phyloP scores from a whole-genome alignment of 2,888 invertebrate species.

The Diarsia mendica region DNA sequence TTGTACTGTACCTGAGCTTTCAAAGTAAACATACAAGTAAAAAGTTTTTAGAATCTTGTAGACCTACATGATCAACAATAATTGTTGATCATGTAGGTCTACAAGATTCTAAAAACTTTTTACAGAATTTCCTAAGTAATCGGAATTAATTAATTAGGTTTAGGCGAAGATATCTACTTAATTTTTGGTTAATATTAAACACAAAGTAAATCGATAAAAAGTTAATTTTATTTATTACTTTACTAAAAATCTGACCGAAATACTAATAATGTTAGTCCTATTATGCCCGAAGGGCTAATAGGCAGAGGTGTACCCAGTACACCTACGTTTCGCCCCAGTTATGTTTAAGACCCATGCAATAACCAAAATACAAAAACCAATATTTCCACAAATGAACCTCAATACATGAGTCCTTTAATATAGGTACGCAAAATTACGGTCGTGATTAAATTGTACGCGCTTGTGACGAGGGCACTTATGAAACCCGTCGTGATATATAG shows the following conservation, averaged over 20 bases:
- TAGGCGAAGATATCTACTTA: neutral
- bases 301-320: too few relatives aligned
- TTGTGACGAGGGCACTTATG: slow-evolving; percentile 48
- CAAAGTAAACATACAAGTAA: slow-evolving; percentile 6
- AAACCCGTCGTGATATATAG: slow-evolving; percentile 52
- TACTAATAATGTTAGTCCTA: too few relatives aligned
- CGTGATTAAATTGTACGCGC: slow-evolving; percentile 54
- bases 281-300: too few relatives aligned
- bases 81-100: neutral
- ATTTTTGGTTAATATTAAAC: neutral
- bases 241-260: neutral
- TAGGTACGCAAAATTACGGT: slow-evolving; percentile 44
- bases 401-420: slow-evolving; percentile 24
- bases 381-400: slow-evolving; percentile 21
- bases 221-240: neutral
- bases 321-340: too few relatives aligned
- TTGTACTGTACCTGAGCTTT: slow-evolving; percentile 11
- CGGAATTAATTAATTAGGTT: neutral
- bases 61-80: neutral
- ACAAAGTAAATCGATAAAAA: too few relatives aligned
- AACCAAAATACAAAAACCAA: neutral
- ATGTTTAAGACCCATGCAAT: too few relatives aligned
- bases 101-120: neutral
- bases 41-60: neutral
- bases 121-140: neutral